Evolutionary conservation across 1,140 invertebrate species (phyloP), one percentile per base, ranked within the genome.

Genomic region (Yoshiicerus persimilis): DNA sequence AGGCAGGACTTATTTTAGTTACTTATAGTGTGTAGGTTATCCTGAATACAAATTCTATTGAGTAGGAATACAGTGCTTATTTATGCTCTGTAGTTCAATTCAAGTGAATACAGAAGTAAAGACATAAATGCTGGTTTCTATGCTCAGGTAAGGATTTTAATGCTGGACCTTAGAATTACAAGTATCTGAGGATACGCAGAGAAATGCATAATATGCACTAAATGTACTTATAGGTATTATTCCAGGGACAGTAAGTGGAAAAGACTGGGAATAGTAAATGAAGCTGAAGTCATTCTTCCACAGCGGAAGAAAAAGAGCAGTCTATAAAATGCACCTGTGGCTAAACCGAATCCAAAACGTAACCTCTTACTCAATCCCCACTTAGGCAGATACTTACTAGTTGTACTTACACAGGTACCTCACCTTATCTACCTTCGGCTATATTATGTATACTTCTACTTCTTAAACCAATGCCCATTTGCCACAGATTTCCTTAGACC

Each of bases 261-360:
- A 32, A 30, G 66, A 30, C 66, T 70, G 30, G 66, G 66, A 70
- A 66, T 30, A 66, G 30, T 27, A 30, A 70, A 70, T 70, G 75
- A n/a, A 27, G 23, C 64, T 70, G 6, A 70, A 27, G 64, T 30
- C 23, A 70, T 70, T 70, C 64, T 70, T 70, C 27, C 23, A 10
- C 27, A 30, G 23, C 23, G 8, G 4, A 27, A 70, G 64, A 30
- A 70, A 80, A 80, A 47, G 39, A 30, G 41, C 38, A 47, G 83
- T 84, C 83, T 84, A 84, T 84, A 84, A 84, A 84, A 84, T 84
- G 38, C 83, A 84, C 83, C 83, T 84, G 83, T 84, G 83, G 83
- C 83, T 84, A 84, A 47, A 84, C 38, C 38, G 32, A 80, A 80
- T 36, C 75, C 75, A 80, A 80, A 80, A 80, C 75, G 20, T 34